These are phyloP conservation scores for Poecilia gillii DNA, from an alignment of 2,797 vertebrate genomes.

Conservation along the genomic window DNA sequence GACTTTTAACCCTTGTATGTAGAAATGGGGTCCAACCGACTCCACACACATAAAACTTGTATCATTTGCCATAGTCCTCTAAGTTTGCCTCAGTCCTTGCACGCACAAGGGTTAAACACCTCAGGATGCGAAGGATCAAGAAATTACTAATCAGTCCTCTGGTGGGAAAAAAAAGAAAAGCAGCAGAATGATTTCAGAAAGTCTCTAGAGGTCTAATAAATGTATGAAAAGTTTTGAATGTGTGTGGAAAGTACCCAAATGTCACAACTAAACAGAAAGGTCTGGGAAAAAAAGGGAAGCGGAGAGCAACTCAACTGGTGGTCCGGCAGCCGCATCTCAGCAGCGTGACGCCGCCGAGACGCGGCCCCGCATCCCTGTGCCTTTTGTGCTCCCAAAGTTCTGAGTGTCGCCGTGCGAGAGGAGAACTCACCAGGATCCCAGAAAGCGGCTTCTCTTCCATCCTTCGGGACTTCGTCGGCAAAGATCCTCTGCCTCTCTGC, in stretches of 20 bases:
- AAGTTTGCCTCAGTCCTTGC: no score
- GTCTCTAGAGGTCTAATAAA: background rate
- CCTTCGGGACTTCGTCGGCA: conserved; percentile 71
- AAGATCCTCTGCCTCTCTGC: conserved; percentile 73
- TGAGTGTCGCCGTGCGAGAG: conserved; percentile 28
- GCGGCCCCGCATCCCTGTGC: conserved; percentile 11
- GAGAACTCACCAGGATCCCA: conserved; percentile 81
- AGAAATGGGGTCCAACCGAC: no score
- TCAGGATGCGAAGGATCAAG: conserved; percentile 2
- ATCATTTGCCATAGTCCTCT: no score
- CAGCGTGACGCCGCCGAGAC: conserved; percentile 7
- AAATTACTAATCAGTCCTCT: conserved; percentile 1
- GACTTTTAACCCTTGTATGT: no score
- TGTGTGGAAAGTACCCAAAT: background rate
- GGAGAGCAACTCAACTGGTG: conserved; percentile 38
- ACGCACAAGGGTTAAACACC: background rate
- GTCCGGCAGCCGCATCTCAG: conserved; percentile 46
- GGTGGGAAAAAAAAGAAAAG: background rate
- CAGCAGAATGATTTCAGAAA: background rate
- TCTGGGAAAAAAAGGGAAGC: conserved; percentile 8
- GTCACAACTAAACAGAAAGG: conserved; percentile 5
- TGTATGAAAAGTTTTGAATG: background rate
- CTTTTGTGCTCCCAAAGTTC: conserved; percentile 7
- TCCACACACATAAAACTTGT: no score
- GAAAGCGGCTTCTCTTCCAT: conserved; percentile 84